Base-by-base conservation (phyloP, 2,113 vertebrate genomes). In the Garra rufa region DNA sequence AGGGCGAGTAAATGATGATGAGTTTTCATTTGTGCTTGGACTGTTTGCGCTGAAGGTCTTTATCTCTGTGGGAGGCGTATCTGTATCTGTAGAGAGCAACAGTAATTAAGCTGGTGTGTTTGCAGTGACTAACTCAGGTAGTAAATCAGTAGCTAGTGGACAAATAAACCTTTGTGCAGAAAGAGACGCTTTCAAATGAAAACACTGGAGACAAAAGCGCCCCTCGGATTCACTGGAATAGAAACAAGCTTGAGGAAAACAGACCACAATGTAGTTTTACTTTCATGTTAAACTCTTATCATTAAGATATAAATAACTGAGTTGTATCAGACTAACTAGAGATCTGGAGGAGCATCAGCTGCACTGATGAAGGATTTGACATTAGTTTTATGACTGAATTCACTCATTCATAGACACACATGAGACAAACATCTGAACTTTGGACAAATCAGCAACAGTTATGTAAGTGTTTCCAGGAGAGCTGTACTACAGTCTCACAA, bases 141-240 rank as follows among this genome's bases (percentile, higher is more conserved):
- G 93, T 94, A 88, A 94, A 94, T 93, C 86, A 81, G 91, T 93
- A 93, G 85, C 93, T 88, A 89, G 76, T 85, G 76, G 69, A 85
- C 89, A 94, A 92, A 94, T 87, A 90, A 86, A 92, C 91, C 92
- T 95, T 95, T 93, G 92, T 14, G 80, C 91, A 67, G 34, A 44
- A 78, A 30, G 9, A 41, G 44, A 17, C 50, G 2, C 50, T 52
- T 21, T 19, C n/a, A n/a, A n/a, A n/a, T n/a, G 3, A 34, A 59
- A 67, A 30, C 63, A 67, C 21, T 26, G 59, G 34, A 70, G 4
- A 21, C 52, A 55, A 55, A 55, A 52, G 4, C 50, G 21, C 30
- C 3, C 9, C 19, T 19, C 4, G 11, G 69, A 44, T 11, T 24
- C 19, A 2, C 70, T 46, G 70, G 38, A 46, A 38, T 38, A 17